Evolutionary conservation across 2,797 vertebrate species (phyloP).

Genomic region (Cynopterus sphinx): DNA sequence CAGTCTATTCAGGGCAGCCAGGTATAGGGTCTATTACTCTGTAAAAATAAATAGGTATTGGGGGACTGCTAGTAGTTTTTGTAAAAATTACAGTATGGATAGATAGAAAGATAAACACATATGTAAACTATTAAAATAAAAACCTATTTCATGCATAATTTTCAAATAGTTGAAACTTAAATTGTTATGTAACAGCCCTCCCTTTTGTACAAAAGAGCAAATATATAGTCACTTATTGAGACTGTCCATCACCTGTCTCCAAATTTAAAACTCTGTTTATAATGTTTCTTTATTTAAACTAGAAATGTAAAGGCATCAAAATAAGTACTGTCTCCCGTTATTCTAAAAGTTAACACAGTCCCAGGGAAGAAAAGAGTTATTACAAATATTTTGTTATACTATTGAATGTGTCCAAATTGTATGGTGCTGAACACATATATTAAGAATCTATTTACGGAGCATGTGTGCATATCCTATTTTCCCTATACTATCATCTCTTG

Average conservation of each 20-base stretch:
- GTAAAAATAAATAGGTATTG: neutral
- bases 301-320: neutral
- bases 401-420: neutral
- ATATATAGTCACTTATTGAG: neutral
- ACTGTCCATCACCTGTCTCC: neutral
- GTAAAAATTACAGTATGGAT: neutral
- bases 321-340: neutral
- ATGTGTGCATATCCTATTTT: neutral
- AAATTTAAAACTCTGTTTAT: neutral
- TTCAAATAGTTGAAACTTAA: neutral
- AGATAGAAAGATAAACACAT: neutral
- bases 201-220: neutral
- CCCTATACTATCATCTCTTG: constrained; percentile 13
- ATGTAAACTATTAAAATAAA: neutral
- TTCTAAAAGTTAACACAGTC: neutral
- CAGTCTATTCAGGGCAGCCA: fast-evolving
- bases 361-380: neutral
- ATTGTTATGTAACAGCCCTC: neutral
- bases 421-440: neutral
- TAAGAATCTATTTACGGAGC: neutral
- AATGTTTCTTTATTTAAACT: neutral
- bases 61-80: neutral
- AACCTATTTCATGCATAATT: neutral
- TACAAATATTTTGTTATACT: constrained; percentile 12
- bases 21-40: neutral